These are phyloP conservation scores for Pangasius djambal DNA, from an alignment of 2,797 vertebrate species.

Conservation along the genomic window DNA sequence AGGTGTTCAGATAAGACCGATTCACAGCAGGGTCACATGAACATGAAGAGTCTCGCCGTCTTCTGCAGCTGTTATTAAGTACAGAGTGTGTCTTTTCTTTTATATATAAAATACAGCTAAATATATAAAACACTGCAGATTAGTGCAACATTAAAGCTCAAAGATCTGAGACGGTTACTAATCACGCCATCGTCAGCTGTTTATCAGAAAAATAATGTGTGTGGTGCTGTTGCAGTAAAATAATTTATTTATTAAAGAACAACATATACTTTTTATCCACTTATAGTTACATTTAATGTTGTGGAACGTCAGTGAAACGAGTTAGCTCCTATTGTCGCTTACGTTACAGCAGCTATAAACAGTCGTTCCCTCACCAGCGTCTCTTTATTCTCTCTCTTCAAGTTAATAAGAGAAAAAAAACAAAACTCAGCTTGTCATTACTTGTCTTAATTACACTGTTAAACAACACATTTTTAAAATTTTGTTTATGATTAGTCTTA, in stretches of 20 bases:
- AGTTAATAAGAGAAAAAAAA: no score
- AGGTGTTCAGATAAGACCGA: constrained; percentile 1
- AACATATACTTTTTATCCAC: no score
- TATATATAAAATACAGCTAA: neutral
- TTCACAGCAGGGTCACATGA: neutral
- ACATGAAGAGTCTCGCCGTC: neutral
- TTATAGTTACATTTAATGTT: neutral
- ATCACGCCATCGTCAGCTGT: neutral
- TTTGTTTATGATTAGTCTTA: no score
- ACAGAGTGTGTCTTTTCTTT: neutral
- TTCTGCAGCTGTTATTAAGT: neutral
- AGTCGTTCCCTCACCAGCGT: no score
- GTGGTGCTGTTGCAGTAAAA: neutral
- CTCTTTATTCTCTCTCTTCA: no score
- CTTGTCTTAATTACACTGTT: neutral
- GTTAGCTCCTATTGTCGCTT: no score
- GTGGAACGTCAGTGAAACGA: no score
- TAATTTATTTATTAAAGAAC: neutral
- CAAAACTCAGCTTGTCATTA: neutral
- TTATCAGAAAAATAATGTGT: neutral
- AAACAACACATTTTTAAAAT: no score
- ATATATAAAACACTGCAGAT: neutral
- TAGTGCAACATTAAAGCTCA: neutral
- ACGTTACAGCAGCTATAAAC: no score
- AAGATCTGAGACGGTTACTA: neutral